Evolutionary conservation across 2,797 vertebrate species (phyloP).

Genomic region (Megaceryle alcyon): DNA sequence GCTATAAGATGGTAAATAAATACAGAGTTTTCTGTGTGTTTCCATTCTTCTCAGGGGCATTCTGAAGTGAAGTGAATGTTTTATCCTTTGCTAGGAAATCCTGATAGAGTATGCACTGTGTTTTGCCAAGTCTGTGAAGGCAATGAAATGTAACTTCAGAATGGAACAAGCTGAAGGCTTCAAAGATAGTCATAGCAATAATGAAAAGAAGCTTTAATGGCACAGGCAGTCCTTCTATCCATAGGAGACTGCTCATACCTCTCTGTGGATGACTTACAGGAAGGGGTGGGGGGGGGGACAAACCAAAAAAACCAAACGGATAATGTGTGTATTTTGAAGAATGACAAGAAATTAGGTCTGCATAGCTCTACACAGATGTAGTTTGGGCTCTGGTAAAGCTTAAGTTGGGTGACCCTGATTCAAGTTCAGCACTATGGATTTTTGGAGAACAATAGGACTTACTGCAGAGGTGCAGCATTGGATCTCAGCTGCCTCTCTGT

Average conservation of each 20-base stretch:
- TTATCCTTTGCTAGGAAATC: background rate
- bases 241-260: background rate
- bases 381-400: background rate
- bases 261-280: background rate
- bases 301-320: background rate
- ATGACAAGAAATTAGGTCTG: background rate
- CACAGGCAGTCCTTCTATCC: background rate
- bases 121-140: background rate
- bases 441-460: background rate
- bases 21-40: background rate
- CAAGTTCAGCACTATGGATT: background rate
- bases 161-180: background rate
- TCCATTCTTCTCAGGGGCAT: background rate
- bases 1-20: background rate
- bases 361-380: background rate
- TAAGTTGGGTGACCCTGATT: background rate
- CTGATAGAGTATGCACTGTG: background rate
- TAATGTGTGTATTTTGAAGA: background rate
- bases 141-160: background rate
- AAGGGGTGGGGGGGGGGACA: too few relatives aligned
- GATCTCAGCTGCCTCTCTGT: background rate
- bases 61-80: background rate
- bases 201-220: background rate
- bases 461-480: background rate
- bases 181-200: background rate